Evolutionary conservation across 2,797 vertebrate genomes (phyloP).

Genomic region (Bufotes viridis): DNA sequence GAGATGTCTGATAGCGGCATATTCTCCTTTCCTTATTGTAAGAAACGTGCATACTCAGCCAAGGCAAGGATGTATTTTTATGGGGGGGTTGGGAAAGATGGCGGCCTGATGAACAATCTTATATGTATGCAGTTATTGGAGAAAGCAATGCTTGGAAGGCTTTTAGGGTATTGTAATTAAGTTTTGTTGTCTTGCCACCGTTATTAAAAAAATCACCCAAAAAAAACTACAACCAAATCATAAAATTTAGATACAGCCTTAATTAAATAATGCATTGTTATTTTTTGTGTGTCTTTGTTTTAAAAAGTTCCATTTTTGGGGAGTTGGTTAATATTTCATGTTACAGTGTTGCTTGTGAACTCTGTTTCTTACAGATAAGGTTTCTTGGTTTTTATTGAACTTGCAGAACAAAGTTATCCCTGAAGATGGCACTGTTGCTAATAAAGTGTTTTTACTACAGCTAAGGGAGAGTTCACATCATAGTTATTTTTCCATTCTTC

Average conservation of each 20-base stretch:
- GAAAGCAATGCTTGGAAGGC: no score
- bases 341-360: not conserved
- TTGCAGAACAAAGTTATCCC: constrained; percentile 7
- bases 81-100: no score
- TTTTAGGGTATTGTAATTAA: no score
- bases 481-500: no score
- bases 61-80: no score
- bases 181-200: no score
- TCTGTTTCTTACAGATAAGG: not conserved
- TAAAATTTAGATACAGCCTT: not conserved
- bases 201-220: not conserved
- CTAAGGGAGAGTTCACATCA: not conserved
- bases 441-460: not conserved
- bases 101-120: no score
- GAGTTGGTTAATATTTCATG: not conserved
- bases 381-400: not conserved
- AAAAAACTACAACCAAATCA: not conserved
- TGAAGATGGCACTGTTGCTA: not conserved
- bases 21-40: no score
- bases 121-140: no score
- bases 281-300: not conserved
- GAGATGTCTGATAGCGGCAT: no score
- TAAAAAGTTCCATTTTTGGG: not conserved
- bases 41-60: no score
- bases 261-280: not conserved